Evolutionary conservation across 1,140 invertebrate species (phyloP).

Genomic region (Diachasma alloeum): DNA sequence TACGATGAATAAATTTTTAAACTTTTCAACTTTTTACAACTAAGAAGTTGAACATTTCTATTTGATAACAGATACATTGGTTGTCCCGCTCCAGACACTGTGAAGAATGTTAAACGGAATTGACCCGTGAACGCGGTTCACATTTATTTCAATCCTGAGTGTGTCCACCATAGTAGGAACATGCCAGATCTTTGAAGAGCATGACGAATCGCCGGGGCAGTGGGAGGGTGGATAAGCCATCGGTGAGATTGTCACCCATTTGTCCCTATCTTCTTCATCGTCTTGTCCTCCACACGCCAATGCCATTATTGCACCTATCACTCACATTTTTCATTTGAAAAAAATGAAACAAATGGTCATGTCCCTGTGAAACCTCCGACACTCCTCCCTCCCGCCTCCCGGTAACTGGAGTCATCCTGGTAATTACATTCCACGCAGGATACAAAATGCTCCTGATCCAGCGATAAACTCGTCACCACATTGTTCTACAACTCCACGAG

Average conservation of each 20-base stretch:
- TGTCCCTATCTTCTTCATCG: not conserved
- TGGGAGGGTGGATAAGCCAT: not conserved
- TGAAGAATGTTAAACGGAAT: not conserved
- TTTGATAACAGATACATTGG: too few relatives aligned
- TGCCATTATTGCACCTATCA: not conserved
- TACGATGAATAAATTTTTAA: too few relatives aligned
- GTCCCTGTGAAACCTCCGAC: not conserved
- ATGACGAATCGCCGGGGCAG: not conserved
- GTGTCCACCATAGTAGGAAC: not conserved
- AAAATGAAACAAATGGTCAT: not conserved
- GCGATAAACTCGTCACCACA: constrained; percentile 9
- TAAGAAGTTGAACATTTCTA: not conserved
- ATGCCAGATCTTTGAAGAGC: not conserved
- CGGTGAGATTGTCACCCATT: not conserved
- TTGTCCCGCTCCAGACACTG: not conserved
- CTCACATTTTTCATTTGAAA: not conserved
- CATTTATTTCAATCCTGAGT: not conserved
- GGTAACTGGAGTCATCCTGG: not conserved
- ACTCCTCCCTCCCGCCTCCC: not conserved
- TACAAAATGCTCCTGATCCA: constrained; percentile 2
- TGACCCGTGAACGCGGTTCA: not conserved
- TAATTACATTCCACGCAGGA: constrained; percentile 9
- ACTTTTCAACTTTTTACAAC: too few relatives aligned
- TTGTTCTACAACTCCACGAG: not conserved
- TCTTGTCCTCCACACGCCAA: not conserved